Percentiles rank a stretch among this genome's conserved stretches.
phyloP scores from a whole-genome alignment of 2,888 invertebrate genomes.

The Rhorus exstirpatorius region DNA sequence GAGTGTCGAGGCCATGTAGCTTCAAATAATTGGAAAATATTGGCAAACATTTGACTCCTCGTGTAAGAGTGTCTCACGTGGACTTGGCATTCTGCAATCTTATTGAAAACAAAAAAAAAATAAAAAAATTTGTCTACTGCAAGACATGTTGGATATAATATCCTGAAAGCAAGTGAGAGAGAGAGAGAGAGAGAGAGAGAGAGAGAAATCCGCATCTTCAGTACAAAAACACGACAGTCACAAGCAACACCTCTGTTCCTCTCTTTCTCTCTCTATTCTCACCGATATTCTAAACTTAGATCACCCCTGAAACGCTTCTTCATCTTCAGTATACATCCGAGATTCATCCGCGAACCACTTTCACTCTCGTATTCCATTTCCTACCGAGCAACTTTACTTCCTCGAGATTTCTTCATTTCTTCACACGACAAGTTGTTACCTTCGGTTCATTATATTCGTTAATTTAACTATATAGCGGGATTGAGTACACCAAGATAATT shows the following conservation, averaged over 20 bases:
- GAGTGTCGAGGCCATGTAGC: slow-evolving; percentile 64
- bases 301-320: slow-evolving; percentile 73
- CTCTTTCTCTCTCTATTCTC: slow-evolving; percentile 51
- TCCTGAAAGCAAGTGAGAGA: slow-evolving; percentile 22
- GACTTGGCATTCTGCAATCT: slow-evolving; percentile 12
- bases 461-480: not conserved
- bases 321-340: slow-evolving; percentile 77
- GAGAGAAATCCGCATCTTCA: slow-evolving; percentile 49
- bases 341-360: slow-evolving; percentile 76
- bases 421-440: not conserved
- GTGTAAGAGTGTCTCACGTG: not conserved
- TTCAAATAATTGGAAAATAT: slow-evolving; percentile 72
- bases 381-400: slow-evolving; percentile 65
- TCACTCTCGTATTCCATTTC: slow-evolving; percentile 72
- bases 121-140: too few relatives aligned
- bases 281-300: slow-evolving; percentile 81
- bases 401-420: slow-evolving; percentile 11
- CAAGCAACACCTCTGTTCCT: slow-evolving; percentile 44
- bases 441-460: slow-evolving; percentile 5
- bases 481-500: not conserved
- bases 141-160: slow-evolving; percentile 47
- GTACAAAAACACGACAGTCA: slow-evolving; percentile 63
- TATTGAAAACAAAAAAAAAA: slow-evolving; percentile 2
- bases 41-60: slow-evolving; percentile 59
- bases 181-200: slow-evolving; percentile 21